phyloP scores from a whole-genome alignment of 2,797 vertebrate genomes.

The Sarcophilus harrisii region DNA sequence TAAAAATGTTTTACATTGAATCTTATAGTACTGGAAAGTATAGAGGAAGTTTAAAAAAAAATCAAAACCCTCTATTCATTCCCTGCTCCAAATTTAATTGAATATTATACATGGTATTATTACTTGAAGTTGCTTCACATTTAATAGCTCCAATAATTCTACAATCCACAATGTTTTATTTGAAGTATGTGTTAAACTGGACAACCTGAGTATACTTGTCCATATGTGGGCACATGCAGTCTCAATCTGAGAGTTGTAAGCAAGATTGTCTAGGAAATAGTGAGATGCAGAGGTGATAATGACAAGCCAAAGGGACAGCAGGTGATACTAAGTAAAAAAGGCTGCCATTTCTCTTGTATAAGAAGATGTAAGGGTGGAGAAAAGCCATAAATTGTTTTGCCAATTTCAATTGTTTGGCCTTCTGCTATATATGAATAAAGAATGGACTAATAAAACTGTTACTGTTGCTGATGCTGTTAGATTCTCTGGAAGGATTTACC shows the following conservation, averaged over 20 bases:
- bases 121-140: slow-evolving; percentile 37
- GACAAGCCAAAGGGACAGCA: slow-evolving; percentile 18
- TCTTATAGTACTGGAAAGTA: slow-evolving; percentile 51
- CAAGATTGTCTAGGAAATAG: slow-evolving; percentile 37
- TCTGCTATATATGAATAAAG: slow-evolving; percentile 42
- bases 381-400: slow-evolving; percentile 32
- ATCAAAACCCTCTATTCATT: slow-evolving; percentile 59
- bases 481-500: slow-evolving; percentile 63
- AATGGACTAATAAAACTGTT: slow-evolving; percentile 30
- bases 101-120: neutral
- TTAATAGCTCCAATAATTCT: neutral
- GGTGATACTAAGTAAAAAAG: slow-evolving; percentile 36
- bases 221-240: slow-evolving; percentile 43
- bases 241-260: slow-evolving; percentile 36
- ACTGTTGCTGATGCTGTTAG: slow-evolving; percentile 27
- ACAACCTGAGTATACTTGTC: slow-evolving; percentile 16
- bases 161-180: slow-evolving; percentile 29
- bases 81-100: slow-evolving; percentile 52
- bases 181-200: slow-evolving; percentile 14
- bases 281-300: slow-evolving; percentile 43
- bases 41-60: neutral
- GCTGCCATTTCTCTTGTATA: slow-evolving; percentile 39
- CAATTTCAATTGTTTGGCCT: slow-evolving; percentile 58
- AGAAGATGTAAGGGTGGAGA: slow-evolving; percentile 42
- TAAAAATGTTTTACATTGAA: slow-evolving; percentile 46